Base-by-base conservation (phyloP, 2,888 invertebrate species). In the Alentia gelatinosa region DNA sequence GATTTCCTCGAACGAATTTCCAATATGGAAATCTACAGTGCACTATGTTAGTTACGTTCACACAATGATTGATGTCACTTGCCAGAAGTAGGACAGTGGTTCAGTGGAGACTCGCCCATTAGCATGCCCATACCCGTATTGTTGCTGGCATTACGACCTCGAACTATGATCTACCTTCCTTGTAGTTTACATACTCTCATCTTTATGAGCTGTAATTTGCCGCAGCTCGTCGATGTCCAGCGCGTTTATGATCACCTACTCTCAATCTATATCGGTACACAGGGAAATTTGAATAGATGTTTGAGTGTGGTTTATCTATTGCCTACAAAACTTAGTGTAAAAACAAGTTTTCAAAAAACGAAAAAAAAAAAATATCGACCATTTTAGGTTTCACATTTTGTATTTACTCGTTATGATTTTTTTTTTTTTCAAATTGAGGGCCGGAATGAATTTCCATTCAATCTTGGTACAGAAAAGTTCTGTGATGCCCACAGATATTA, bases 261-360 rank as follows among this genome's bases (percentile, higher is more conserved):
- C 68, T 68, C 68, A 39, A 37, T 39, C 39, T 19, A 35, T 79
- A 35, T 79, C 79, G 79, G 79, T 39, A n/a, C 15, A 79, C 79
- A 79, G 79, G 79, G 79, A 79, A 79, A 79, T 79, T 15, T 79
- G 33, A n/a, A 79, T 33, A 37, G 79, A 5, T 39, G n/a, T 79
- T 35, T 39, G 15, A n/a, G n/a, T n/a, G n/a, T n/a, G n/a, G n/a
- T n/a, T n/a, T n/a, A n/a, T n/a, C n/a, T n/a, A n/a, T n/a, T n/a
- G n/a, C n/a, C n/a, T n/a, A n/a, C n/a, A n/a, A n/a, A n/a, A n/a
- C n/a, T n/a, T n/a, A n/a, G n/a, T n/a, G n/a, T 79, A 12, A 39
- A 35, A 9, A 37, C 12, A 5, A 23, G 1, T 79, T n/a, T 74
- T 3, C 4, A 79, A 79, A 79, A 37, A n/a, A 0, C 37, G 37